phyloP scores from a whole-genome alignment of 2,113 vertebrate species.

The Leiothrix lutea region DNA sequence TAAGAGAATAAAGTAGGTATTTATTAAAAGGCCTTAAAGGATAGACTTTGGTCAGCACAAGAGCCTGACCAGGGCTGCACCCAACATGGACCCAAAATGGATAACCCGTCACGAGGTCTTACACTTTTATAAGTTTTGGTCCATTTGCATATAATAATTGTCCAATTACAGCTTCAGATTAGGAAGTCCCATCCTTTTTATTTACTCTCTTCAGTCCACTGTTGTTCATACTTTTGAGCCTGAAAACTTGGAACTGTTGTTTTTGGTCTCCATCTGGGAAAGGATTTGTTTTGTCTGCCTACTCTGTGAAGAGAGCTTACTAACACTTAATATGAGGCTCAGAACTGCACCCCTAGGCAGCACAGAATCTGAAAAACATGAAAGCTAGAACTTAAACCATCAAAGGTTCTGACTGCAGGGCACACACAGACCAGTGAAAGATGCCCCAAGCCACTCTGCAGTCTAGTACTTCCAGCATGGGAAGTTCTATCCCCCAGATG shows the following conservation, averaged over 20 bases:
- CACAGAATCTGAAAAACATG: not conserved
- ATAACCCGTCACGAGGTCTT: accelerated
- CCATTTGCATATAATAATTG: not conserved
- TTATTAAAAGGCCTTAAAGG: not conserved
- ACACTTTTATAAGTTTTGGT: not conserved
- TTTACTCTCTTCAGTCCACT: not conserved
- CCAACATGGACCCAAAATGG: not conserved
- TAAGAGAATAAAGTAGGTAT: not conserved
- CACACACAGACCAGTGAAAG: not conserved
- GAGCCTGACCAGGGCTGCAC: not conserved
- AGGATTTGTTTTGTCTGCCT: not conserved
- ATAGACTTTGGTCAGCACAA: not conserved
- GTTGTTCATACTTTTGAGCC: not conserved
- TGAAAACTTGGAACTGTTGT: not conserved
- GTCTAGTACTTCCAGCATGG: not conserved
- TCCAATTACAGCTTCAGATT: not conserved
- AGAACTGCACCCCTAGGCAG: not conserved
- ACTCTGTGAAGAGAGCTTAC: not conserved
- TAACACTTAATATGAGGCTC: not conserved
- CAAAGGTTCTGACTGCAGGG: not conserved
- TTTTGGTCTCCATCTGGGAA: not conserved
- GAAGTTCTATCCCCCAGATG: not conserved
- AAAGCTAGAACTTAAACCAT: not conserved
- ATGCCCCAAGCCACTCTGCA: not conserved
- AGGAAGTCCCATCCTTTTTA: not conserved